Base-by-base conservation (phyloP, 2,113 vertebrate species). In the Gnathochromis pfefferi region DNA sequence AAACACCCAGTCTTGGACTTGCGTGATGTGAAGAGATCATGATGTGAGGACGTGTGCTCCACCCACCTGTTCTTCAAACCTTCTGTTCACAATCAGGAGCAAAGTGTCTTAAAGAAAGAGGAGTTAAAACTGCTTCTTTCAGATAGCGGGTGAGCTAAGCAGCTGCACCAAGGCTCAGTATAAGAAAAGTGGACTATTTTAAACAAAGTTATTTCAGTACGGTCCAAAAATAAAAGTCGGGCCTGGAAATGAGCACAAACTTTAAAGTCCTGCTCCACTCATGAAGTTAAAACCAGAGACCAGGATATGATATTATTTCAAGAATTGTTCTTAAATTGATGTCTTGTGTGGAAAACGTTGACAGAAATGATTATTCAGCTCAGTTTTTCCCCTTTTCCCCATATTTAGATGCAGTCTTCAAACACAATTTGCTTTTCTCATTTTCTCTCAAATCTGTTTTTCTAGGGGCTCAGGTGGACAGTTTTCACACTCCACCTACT, bases 401-500 rank as follows among this genome's bases (percentile, higher is more conserved):
- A 28, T 28, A 19, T 28, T 47, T 28, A 19, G 70, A 75, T 19
- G 6, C 23, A 45, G 65, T 42, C n/a, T 70, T 6, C 35, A 47
- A 47, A 0, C 21, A 47, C 2, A 19, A 47, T 47, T 47, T 28
- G 3, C 5, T 7, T 63, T 40, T 68, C 17, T 80, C 47, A 42
- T 8, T 45, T 82, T 5, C 42, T 57, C 33, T 13, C 14, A 7
- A 47, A 47, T 63, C 60, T 35, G 21, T 85, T 60, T 80, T 40
- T 33, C 21, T 1, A 96, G 96, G 88, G 7, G 7, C 88, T 51
- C 88, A 90, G 51, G 58, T 83, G 28, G 95, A 97, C 12, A 82
- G 75, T n/a, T 96, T 93, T 92, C 94, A 96, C 87, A 95, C 95
- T 28, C 93, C 95, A 28, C 95, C 95, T 53, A 45, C 91, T 8